These are phyloP conservation scores for Dufourea novaeangliae DNA, from an alignment of 1,140 invertebrate species.

Conservation along the genomic window DNA sequence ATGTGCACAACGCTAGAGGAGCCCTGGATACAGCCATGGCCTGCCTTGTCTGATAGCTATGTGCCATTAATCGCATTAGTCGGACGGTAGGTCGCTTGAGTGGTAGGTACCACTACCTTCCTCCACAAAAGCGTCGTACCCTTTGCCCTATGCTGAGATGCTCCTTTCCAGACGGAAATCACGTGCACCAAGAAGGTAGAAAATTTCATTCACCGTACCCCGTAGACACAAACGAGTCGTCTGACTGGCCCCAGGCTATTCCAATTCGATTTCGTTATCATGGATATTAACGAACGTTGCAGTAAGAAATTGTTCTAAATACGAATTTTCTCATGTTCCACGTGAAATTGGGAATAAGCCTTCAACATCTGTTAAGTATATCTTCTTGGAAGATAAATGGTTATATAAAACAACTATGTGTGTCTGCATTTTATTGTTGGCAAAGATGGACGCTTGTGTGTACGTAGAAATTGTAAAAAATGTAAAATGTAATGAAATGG, in stretches of 20 bases:
- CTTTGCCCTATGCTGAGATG: conserved; percentile 18
- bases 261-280: conserved; percentile 23
- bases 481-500: too few species aligned
- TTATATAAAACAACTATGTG: too few species aligned
- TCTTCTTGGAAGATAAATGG: too few species aligned
- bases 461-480: too few species aligned
- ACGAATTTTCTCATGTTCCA: not conserved
- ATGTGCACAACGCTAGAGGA: conserved; percentile 43
- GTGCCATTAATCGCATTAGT: conserved; percentile 77
- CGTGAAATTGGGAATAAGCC: too few species aligned
- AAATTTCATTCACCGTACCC: not conserved
- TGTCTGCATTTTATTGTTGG: too few species aligned
- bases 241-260: not conserved
- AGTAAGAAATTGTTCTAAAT: not conserved
- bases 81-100: conserved; percentile 65
- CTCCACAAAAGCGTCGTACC: conserved; percentile 55
- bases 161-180: conserved; percentile 10
- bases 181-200: conserved; percentile 35
- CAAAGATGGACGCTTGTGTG: too few species aligned
- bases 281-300: not conserved
- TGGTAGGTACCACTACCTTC: conserved; percentile 60
- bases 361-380: too few species aligned
- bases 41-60: conserved; percentile 67
- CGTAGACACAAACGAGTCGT: conserved; percentile 19
- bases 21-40: conserved; percentile 39